Evolutionary conservation across 2,113 vertebrate genomes (phyloP), one percentile per base, ranked within the genome.

Genomic region (Melanerpes formicivorus): DNA sequence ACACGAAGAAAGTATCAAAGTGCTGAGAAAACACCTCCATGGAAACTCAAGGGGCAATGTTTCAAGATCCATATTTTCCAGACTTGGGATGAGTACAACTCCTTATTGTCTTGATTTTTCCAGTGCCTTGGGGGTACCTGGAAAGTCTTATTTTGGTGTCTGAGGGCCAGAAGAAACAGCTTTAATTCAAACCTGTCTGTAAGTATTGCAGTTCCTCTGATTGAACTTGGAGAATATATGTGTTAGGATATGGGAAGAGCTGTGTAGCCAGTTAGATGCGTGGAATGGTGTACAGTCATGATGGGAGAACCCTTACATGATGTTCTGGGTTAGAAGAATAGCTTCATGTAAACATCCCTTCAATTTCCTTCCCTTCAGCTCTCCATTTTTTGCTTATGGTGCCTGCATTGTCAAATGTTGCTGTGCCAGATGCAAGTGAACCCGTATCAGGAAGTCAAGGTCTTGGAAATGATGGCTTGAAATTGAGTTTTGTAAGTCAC

Each of bases 341-440:
- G 12, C 82, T 97, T 94, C 66, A 29, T 90, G 84, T 93, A 90
- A 96, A 88, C 82, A 93, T 87, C 79, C 52, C 58, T 58, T 90
- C 73, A 30, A 67, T 44, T 90, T 88, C 76, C 72, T 93, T 93
- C 59, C 58, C 86, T 95, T 80, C 69, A 77, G 75, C 91, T 97
- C 96, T 94, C 90, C 87, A 37, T 94, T 94, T 95, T 76, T 93
- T 86, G 60, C 93, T 95, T 34, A 9, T 65, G 86, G 71, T 83
- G 27, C 67, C 77, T 73, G 52, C 73, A 85, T 77, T 95, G 83
- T 69, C 30, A 90, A 93, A 62, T 27, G 25, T 65, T 60, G 70
- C 79, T 67, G 32, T 62, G 62, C 63, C 26, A 50, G 62, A 4
- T 48, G 69, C 69, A 71, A 64, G 59, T 9, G 70, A 73, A 63